phyloP scores from a whole-genome alignment of 1,140 invertebrate genomes.

The Lamellibrachia luymesi region DNA sequence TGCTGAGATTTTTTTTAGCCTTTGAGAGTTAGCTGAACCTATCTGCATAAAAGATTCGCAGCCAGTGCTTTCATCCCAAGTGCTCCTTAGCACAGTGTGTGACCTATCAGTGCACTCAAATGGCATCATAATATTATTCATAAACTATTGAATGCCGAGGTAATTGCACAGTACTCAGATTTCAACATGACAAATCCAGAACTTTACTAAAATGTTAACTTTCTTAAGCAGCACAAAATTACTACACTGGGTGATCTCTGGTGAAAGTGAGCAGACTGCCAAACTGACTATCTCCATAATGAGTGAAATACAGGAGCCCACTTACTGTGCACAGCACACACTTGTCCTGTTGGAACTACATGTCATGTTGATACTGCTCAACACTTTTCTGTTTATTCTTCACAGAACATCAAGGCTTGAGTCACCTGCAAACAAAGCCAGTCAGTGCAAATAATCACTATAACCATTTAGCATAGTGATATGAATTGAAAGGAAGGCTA shows the following conservation, averaged over 20 bases:
- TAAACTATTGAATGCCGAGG: neutral
- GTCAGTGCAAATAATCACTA: neutral
- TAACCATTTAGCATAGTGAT: neutral
- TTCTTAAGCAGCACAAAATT: constrained; percentile 1
- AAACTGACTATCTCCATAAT: neutral
- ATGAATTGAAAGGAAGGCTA: neutral
- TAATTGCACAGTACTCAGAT: neutral
- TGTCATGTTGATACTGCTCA: neutral
- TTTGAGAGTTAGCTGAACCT: neutral
- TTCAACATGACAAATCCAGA: neutral
- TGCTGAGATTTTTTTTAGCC: neutral
- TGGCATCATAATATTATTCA: neutral
- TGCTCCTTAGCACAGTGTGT: neutral
- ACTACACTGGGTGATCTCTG: neutral
- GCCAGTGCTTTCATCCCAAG: neutral
- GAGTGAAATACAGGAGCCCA: neutral
- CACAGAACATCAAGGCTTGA: neutral
- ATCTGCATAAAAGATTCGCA: neutral
- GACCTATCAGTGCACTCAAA: neutral
- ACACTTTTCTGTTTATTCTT: neutral
- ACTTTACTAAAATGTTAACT: neutral
- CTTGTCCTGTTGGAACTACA: neutral
- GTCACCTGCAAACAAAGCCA: neutral
- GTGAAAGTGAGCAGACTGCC: neutral
- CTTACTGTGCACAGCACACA: neutral